Evolutionary conservation across 2,797 vertebrate species (phyloP).

Genomic region (Merluccius polli): DNA sequence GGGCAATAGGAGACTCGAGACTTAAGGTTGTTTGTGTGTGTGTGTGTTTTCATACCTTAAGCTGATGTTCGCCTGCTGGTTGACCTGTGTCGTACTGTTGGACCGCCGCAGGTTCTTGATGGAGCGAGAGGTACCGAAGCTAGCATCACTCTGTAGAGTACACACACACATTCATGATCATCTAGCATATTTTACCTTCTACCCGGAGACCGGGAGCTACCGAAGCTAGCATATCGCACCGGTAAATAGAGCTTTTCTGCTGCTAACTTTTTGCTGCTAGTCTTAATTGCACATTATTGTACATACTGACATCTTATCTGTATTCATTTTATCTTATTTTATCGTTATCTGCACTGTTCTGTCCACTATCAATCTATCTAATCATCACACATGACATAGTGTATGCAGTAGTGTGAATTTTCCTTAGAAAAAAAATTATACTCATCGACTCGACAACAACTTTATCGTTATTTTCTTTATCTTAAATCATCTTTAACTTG

Average conservation of each 20-base stretch:
- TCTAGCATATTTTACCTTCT: not conserved
- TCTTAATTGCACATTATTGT: not conserved
- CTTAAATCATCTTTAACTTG: not conserved
- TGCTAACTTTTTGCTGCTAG: not conserved
- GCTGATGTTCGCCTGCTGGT: slow-evolving; percentile 69
- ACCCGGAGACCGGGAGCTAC: not conserved
- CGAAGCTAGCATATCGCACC: no score
- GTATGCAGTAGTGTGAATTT: not conserved
- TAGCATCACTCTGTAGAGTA: slow-evolving; percentile 70
- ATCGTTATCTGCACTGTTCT: not conserved
- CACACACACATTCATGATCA: no score
- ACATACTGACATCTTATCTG: not conserved
- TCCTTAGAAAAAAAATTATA: not conserved
- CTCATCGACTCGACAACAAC: not conserved
- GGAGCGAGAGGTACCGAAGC: slow-evolving; percentile 68
- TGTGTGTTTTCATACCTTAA: slow-evolving; percentile 68
- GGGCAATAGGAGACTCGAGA: not conserved
- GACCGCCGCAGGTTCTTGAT: slow-evolving; percentile 91
- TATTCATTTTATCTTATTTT: not conserved
- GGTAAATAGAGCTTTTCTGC: no score
- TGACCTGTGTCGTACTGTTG: slow-evolving; percentile 88
- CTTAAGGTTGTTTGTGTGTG: not conserved
- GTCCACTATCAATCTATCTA: not conserved
- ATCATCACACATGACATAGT: not conserved
- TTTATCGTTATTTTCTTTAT: not conserved